Evolutionary conservation across 2,888 invertebrate species (phyloP).

Genomic region (Ectropis crepuscularia): DNA sequence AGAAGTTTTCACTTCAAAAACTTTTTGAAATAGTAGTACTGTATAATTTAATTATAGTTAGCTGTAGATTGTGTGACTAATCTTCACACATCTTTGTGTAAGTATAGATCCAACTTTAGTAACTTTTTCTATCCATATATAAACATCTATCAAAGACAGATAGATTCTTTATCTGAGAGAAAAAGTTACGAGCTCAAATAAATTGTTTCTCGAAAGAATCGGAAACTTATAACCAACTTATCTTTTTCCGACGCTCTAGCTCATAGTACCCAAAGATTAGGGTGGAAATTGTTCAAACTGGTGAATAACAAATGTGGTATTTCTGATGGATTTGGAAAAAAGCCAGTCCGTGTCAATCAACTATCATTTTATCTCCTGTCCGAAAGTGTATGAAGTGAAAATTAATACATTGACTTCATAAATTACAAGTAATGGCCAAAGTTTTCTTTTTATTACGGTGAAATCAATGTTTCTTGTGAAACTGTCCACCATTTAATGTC

Average conservation of each 20-base stretch:
- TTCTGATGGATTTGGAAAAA: conserved; percentile 40
- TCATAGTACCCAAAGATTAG: not conserved
- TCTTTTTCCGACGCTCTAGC: not conserved
- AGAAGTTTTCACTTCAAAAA: not conserved
- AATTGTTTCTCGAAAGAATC: conserved; percentile 26
- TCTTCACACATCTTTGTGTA: not conserved
- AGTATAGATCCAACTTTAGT: not conserved
- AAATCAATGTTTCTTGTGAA: not conserved
- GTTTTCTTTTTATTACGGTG: not conserved
- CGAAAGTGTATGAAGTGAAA: conserved; percentile 30
- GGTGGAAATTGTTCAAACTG: conserved; percentile 17
- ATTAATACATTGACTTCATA: conserved; percentile 27
- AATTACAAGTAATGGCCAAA: conserved; percentile 1
- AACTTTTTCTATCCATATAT: conserved; percentile 22
- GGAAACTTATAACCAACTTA: conserved; percentile 22
- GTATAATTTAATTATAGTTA: too few species aligned
- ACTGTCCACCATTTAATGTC: not conserved
- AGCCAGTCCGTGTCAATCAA: conserved; percentile 49
- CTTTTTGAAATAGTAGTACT: too few species aligned
- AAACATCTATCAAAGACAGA: conserved; percentile 25
- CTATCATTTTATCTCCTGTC: conserved; percentile 34
- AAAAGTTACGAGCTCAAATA: conserved; percentile 30
- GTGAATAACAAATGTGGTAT: not conserved
- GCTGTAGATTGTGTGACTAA: not conserved
- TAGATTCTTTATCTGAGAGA: conserved; percentile 27